Conservation (phyloP, 92 coral and sea anemone species). For the Heliopora coerulea region DNA sequence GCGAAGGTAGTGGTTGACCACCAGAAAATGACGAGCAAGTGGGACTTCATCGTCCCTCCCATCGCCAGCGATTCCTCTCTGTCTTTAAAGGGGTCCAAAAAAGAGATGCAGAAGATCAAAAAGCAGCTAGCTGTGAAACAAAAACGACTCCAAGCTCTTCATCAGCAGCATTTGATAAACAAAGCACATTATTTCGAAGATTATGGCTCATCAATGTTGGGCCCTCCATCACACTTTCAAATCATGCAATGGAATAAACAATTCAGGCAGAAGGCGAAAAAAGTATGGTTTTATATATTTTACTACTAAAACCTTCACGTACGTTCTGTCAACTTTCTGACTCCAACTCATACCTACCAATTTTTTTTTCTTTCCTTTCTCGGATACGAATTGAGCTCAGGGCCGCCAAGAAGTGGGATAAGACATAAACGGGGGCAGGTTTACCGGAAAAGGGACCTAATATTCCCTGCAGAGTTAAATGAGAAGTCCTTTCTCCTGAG, state of each 20-base stretch:
- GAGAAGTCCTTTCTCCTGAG: no score
- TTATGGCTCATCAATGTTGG: neutral
- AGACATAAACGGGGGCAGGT: no score
- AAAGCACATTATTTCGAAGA: neutral
- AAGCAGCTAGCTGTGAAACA: constrained; percentile 64
- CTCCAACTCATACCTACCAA: no score
- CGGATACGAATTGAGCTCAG: no score
- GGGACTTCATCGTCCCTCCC: constrained; percentile 96
- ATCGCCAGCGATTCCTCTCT: constrained; percentile 46
- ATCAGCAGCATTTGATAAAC: constrained; percentile 55
- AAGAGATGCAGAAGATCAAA: constrained; percentile 55
- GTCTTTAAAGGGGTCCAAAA: constrained; percentile 18
- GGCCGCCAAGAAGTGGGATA: no score
- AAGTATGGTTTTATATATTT: constrained; percentile 17
- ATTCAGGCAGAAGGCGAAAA: constrained; percentile 24
- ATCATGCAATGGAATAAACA: constrained; percentile 38
- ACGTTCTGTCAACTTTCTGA: no score
- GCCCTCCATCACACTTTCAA: constrained; percentile 23
- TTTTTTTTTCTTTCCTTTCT: no score
- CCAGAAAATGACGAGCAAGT: constrained; percentile 49
- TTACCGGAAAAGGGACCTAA: no score
- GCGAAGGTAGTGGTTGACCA: constrained; percentile 27
- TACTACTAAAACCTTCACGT: no score
- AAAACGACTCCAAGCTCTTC: constrained; percentile 59
- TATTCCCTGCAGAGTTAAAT: no score